Evolutionary conservation across 2,888 invertebrate genomes (phyloP).

Genomic region (Reticulitermes lucifugus): DNA sequence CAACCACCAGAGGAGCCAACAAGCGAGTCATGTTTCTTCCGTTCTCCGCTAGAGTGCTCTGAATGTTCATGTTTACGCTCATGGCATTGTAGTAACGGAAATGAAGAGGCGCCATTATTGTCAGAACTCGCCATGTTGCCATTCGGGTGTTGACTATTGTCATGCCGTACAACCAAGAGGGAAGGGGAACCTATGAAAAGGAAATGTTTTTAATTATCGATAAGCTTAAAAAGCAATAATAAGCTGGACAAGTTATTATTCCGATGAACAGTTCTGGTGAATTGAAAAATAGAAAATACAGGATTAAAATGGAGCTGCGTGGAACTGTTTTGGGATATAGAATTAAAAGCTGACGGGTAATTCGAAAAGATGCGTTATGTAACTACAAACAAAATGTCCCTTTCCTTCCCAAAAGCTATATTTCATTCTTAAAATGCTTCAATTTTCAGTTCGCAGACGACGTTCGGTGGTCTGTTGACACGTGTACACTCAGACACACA

Average conservation of each 20-base stretch:
- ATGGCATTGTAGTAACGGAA: conserved; percentile 41
- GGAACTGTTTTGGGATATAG: not conserved
- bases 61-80: conserved; percentile 19
- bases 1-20: conserved; percentile 67
- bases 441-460: too few relatives aligned
- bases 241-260: conserved; percentile 14
- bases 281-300: not conserved
- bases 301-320: not conserved
- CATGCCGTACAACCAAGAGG: conserved; percentile 59
- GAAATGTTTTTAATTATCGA: conserved; percentile 40
- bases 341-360: not conserved
- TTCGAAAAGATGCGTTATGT: not conserved
- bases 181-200: conserved; percentile 59
- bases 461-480: not conserved
- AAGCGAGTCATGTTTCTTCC: conserved; percentile 54
- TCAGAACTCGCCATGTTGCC: conserved; percentile 55
- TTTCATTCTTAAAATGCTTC: not conserved
- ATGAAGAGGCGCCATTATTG: conserved; percentile 38
- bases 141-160: conserved; percentile 59
- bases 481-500: too few relatives aligned
- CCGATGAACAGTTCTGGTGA: not conserved
- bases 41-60: conserved; percentile 36
- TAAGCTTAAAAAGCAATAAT: conserved; percentile 25
- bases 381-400: not conserved
- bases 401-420: not conserved